A percentile compares a stretch with the other conserved stretches of the same genome.
phyloP scores from a whole-genome alignment of 2,113 vertebrate genomes.

The Danio rerio region GRCz12tu NC_133197.1:23990501-23991000 shows the following conservation, averaged over 20 bases:
- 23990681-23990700: slow-evolving; percentile 10
- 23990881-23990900: slow-evolving; percentile 16
- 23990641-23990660: neutral
- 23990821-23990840: slow-evolving; percentile 29
- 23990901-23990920: slow-evolving; percentile 42
- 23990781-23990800: slow-evolving; percentile 24
- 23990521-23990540: too few species aligned
- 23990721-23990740: slow-evolving; percentile 7
- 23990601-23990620: too few species aligned
- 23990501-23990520: too few species aligned
- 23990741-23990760: neutral
- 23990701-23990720: neutral
- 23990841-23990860: slow-evolving; percentile 34
- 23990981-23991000: slow-evolving; percentile 70
- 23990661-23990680: neutral
- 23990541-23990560: too few species aligned
- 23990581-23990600: too few species aligned
- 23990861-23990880: slow-evolving; percentile 29
- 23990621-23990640: neutral
- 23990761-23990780: neutral
- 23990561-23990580: too few species aligned
- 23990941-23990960: slow-evolving; percentile 66
- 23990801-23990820: slow-evolving; percentile 19
- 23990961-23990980: slow-evolving; percentile 66
- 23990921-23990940: slow-evolving; percentile 64